Percentiles rank a stretch among this genome's conserved stretches.
These are phyloP conservation scores for Leptodactylus fallax DNA, from an alignment of 2,797 vertebrate species.

Conservation along the genomic window DNA sequence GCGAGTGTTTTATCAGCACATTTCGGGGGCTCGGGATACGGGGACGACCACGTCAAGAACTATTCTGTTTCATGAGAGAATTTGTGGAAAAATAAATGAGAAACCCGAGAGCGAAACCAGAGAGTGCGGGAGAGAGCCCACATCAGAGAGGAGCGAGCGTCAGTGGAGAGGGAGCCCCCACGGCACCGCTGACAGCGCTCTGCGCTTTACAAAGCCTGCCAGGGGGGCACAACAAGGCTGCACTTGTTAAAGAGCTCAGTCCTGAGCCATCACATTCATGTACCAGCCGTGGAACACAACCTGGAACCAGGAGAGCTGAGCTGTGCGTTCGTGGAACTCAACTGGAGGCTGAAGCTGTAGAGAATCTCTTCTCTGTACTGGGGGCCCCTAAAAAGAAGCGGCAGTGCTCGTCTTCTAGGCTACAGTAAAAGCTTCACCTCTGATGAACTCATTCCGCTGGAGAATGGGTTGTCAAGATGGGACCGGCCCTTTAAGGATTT, in stretches of 20 bases:
- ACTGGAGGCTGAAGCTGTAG: not conserved
- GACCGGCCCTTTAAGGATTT: not conserved
- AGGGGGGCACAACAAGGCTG: constrained; percentile 60
- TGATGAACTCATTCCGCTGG: not conserved
- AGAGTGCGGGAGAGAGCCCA: constrained; percentile 50
- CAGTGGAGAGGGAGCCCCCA: constrained; percentile 61
- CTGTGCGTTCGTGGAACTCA: constrained; percentile 41
- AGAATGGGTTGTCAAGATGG: too few species aligned
- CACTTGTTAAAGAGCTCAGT: constrained; percentile 50
- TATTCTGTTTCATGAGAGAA: constrained; percentile 61
- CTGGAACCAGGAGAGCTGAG: constrained; percentile 40
- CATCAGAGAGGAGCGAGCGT: constrained; percentile 60
- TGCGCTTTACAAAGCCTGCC: constrained; percentile 48
- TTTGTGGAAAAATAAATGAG: constrained; percentile 64
- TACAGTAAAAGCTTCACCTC: not conserved
- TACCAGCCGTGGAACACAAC: constrained; percentile 2
- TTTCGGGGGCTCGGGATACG: constrained; percentile 49
- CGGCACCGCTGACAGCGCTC: constrained; percentile 59
- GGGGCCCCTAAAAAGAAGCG: not conserved
- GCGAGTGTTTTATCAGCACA: constrained; percentile 61
- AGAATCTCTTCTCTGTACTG: constrained; percentile 21
- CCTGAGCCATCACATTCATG: constrained; percentile 51
- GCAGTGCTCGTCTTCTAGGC: not conserved
- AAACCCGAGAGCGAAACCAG: constrained; percentile 61
- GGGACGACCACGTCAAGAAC: constrained; percentile 53